These are phyloP conservation scores for Cephus pygmeus DNA, from an alignment of 2,888 invertebrate genomes.

Conservation along the genomic window DNA sequence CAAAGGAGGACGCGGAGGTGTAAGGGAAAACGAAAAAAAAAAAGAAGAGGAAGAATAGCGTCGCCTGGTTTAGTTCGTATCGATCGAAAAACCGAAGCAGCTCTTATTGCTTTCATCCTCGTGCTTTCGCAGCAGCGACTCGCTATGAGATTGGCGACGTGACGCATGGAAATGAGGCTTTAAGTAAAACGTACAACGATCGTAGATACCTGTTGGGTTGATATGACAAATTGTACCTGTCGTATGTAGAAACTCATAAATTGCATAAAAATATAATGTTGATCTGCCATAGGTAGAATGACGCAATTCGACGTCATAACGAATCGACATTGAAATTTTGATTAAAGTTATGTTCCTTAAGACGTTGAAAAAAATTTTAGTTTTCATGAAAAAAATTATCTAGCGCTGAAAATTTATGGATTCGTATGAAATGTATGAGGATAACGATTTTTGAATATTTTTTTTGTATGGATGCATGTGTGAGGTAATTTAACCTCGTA, in stretches of 20 bases:
- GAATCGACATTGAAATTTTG: too few species aligned
- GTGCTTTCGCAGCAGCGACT: not conserved
- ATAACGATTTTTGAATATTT: too few species aligned
- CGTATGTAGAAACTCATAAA: too few species aligned
- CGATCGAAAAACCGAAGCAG: not conserved
- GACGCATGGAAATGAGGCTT: not conserved
- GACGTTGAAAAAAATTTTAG: not conserved
- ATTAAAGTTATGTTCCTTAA: not conserved
- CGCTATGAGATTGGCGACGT: not conserved
- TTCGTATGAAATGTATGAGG: too few species aligned
- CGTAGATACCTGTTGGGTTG: not conserved
- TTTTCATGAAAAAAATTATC: not conserved
- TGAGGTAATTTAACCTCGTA: too few species aligned
- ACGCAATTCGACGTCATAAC: too few species aligned
- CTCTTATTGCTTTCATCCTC: not conserved
- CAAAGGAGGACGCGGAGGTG: not conserved
- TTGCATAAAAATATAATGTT: too few species aligned
- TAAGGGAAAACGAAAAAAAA: not conserved
- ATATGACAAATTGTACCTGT: not conserved
- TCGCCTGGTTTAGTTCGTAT: not conserved
- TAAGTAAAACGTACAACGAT: not conserved
- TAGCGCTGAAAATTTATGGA: not conserved
- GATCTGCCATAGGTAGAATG: too few species aligned
- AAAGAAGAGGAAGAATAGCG: not conserved
- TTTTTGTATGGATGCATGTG: too few species aligned